A percentile compares a stretch with the other conserved stretches of the same genome.
Evolutionary conservation across 2,888 invertebrate genomes (phyloP).

Genomic region (Panzeria rudis): DNA sequence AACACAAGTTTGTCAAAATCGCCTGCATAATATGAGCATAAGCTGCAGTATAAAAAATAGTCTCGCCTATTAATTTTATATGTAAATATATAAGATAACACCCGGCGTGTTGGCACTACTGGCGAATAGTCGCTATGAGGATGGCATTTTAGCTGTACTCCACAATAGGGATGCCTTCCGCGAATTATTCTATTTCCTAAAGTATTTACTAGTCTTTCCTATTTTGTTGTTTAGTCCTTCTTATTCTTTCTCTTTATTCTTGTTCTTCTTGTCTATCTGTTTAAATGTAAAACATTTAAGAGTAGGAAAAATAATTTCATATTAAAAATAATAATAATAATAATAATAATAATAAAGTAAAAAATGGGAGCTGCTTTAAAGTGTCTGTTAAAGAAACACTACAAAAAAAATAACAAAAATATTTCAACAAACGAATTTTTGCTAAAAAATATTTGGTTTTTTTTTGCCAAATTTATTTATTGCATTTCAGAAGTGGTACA

Average conservation of each 20-base stretch:
- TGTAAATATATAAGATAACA: no score
- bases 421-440: constrained; percentile 27
- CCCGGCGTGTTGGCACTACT: no score
- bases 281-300: constrained; percentile 39
- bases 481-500: constrained; percentile 84
- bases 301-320: neutral
- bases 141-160: neutral
- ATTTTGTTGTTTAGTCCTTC: constrained; percentile 37
- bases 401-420: constrained; percentile 28
- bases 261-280: constrained; percentile 28
- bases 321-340: constrained; percentile 16
- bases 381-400: constrained; percentile 42
- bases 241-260: constrained; percentile 35
- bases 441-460: constrained; percentile 75
- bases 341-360: neutral
- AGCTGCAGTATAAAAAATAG: no score
- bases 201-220: constrained; percentile 21
- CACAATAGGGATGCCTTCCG: constrained; percentile 7
- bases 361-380: constrained; percentile 49
- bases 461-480: constrained; percentile 75
- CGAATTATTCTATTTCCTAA: neutral
- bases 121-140: no score
- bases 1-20: no score
- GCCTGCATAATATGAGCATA: no score
- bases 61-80: no score